Evolutionary conservation across 2,797 vertebrate genomes (phyloP), one percentile per base, ranked within the genome.

Genomic region (Podargus strigoides): DNA sequence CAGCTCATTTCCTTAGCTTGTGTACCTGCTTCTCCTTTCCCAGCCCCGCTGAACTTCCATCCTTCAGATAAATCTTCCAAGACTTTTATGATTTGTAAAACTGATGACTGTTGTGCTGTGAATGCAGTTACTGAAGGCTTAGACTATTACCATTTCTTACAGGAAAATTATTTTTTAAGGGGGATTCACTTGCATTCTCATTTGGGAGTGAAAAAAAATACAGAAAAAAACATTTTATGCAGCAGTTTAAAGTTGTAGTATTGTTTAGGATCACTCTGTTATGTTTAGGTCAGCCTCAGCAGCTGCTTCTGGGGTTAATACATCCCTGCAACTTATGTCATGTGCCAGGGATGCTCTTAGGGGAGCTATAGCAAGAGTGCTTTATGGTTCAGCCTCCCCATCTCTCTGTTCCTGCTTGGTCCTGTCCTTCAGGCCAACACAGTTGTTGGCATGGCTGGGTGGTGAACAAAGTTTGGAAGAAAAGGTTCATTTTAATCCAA

Each of bases 391-490:
- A 63, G 1, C 32, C 46, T 68, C 42, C 26, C 9, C 44, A 4
- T 39, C 24, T 10, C 23, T 63, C 44, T 44, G 9, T 34, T 52
- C 37, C 58, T 75, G 55, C 69, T 69, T 39, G 49, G 30, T 36
- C 77, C 64, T 15, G 2, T 36, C 64, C 39, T 64, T 86, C 28
- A 41, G 34, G 50, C 56, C 1, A 4, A 21, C 10, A 1, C 2
- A 24, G 67, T 24, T 47, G 36, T 53, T 1, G 0, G 24, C 1
- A 0, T 32, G 52, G 26, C 52, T 42, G 53, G 30, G 37, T n/a
- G 44, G 49, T 3, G 1, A 58, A 24, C 36, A 17, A 55, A 37
- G 14, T 49, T 39, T 26, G 78, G 41, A 78, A 55, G 73, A 49
- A 62, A 50, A 67, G 23, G 47, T 17, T 72, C 3, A 4, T 73